Evolutionary conservation across 1,140 invertebrate genomes (phyloP).

Genomic region (Drosophila truncata): DNA sequence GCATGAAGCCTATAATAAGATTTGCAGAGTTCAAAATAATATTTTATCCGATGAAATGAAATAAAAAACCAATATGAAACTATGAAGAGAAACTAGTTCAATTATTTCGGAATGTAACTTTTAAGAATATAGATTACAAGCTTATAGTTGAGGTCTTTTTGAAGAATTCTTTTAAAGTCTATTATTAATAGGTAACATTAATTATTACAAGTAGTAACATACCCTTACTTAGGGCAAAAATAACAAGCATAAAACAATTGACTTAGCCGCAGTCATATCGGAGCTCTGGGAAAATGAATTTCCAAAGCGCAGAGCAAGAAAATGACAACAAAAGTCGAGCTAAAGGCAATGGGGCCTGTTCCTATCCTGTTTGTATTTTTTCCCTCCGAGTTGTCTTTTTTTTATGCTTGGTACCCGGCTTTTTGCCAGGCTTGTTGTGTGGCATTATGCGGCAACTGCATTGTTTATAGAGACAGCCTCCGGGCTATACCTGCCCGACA

Average conservation of each 20-base stretch:
- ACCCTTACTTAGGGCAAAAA: slow-evolving; percentile 7
- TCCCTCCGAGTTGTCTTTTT: not conserved
- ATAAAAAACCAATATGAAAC: no score
- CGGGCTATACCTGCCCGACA: slow-evolving; percentile 60
- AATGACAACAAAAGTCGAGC: slow-evolving; percentile 58
- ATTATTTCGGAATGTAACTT: no score
- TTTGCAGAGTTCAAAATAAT: not conserved
- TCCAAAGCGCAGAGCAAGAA: slow-evolving; percentile 48
- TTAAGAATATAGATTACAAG: not conserved
- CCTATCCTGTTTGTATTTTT: slow-evolving; percentile 25
- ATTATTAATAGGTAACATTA: not conserved
- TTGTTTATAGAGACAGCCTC: slow-evolving; percentile 68
- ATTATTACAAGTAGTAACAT: not conserved
- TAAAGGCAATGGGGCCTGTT: slow-evolving; percentile 39
- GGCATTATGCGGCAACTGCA: slow-evolving; percentile 75
- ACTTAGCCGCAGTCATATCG: slow-evolving; percentile 22
- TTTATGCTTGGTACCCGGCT: slow-evolving; percentile 22
- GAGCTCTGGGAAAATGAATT: slow-evolving; percentile 45
- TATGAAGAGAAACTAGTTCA: no score
- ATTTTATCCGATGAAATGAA: not conserved
- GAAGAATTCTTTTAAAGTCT: not conserved
- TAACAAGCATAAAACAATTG: slow-evolving; percentile 51
- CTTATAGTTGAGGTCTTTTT: not conserved
- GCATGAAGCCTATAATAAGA: not conserved
- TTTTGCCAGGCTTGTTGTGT: slow-evolving; percentile 47